phyloP scores from a whole-genome alignment of 2,888 invertebrate species.

The Latheticus oryzae region DNA sequence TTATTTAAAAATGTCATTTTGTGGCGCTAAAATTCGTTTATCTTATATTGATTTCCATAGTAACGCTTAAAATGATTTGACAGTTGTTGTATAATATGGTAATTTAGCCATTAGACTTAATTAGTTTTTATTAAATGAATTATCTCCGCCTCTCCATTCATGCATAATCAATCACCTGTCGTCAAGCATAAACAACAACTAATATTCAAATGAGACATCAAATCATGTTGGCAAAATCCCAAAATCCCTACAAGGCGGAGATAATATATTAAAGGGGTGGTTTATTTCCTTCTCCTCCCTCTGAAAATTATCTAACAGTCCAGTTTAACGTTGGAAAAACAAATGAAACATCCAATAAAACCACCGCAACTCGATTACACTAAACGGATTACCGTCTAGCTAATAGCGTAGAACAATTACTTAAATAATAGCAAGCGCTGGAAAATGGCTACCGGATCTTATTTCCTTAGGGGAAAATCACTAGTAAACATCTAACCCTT shows the following conservation, averaged over 20 bases:
- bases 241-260: too few species aligned
- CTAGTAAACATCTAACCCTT: constrained; percentile 60
- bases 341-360: constrained; percentile 52
- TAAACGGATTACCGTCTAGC: constrained; percentile 63
- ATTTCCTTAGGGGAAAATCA: constrained; percentile 63
- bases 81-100: background rate
- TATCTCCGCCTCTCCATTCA: background rate
- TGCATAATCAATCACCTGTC: constrained; percentile 3
- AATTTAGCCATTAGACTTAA: constrained; percentile 7
- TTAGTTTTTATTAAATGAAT: constrained; percentile 11
- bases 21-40: too few species aligned
- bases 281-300: too few species aligned
- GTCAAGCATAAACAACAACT: background rate
- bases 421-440: constrained; percentile 64
- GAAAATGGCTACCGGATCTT: constrained; percentile 65
- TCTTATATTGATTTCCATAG: too few species aligned
- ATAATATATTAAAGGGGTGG: too few species aligned
- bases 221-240: too few species aligned
- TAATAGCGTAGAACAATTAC: constrained; percentile 65
- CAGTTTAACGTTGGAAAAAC: constrained; percentile 35
- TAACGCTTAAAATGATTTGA: too few species aligned
- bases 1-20: too few species aligned
- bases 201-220: constrained; percentile 9
- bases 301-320: constrained; percentile 36
- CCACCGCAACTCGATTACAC: constrained; percentile 60